phyloP scores from a whole-genome alignment of 1,140 invertebrate genomes.

The Scaptomyza pallida region DNA sequence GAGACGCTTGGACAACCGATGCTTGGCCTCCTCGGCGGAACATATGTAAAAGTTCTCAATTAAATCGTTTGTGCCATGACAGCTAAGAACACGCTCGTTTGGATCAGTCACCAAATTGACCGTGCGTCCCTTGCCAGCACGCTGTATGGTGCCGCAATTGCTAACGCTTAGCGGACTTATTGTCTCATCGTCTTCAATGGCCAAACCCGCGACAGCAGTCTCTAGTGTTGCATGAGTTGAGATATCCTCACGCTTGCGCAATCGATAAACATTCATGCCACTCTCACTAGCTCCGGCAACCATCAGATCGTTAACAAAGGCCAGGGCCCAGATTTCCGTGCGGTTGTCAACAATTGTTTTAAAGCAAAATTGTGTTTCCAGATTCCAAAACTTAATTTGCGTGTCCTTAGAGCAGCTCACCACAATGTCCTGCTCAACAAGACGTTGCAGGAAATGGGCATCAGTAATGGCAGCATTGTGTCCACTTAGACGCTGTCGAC shows the following conservation, averaged over 20 bases:
- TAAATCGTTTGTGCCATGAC: constrained; percentile 92
- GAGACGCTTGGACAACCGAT: constrained; percentile 89
- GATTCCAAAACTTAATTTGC: constrained; percentile 98
- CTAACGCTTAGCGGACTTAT: constrained; percentile 89
- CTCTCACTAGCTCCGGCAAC: constrained; percentile 94
- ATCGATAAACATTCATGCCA: constrained; percentile 93
- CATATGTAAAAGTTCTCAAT: constrained; percentile 94
- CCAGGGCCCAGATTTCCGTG: constrained; percentile 93
- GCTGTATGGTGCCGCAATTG: constrained; percentile 90
- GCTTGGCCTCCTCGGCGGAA: constrained; percentile 89
- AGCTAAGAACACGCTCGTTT: constrained; percentile 89
- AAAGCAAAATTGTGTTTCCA: constrained; percentile 97
- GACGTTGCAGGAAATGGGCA: constrained; percentile 90
- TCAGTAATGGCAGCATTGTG: constrained; percentile 97
- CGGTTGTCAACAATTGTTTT: constrained; percentile 94
- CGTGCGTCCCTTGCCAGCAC: constrained; percentile 90
- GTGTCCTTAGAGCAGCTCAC: constrained; percentile 97
- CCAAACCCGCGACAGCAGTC: constrained; percentile 85
- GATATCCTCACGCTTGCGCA: constrained; percentile 85
- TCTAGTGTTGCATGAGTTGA: constrained; percentile 84
- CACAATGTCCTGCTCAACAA: constrained; percentile 87
- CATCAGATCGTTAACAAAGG: constrained; percentile 91
- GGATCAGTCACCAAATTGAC: constrained; percentile 88
- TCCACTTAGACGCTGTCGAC: constrained; percentile 94
- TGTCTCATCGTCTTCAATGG: constrained; percentile 76